Evolutionary conservation across 2,113 vertebrate genomes (phyloP).

Genomic region (Lampris megalopsis): DNA sequence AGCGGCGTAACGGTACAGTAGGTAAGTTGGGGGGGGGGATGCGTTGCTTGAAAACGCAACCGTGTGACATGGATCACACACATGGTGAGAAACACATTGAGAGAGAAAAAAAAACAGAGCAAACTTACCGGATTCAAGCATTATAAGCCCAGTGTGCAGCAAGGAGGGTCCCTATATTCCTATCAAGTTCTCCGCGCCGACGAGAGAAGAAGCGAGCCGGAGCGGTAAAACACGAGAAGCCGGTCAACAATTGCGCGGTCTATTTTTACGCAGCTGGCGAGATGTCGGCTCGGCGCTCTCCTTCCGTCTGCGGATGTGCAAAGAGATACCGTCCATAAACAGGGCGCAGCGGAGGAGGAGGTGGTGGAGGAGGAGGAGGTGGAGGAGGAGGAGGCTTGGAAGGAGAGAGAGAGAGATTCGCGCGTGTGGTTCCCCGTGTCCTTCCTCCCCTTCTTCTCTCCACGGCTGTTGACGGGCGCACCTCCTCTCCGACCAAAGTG

Average conservation of each 20-base stretch:
- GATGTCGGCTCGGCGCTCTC: slow-evolving; percentile 56
- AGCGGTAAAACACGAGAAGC: slow-evolving; percentile 65
- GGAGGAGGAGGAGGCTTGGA: slow-evolving; percentile 23
- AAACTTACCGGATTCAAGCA: slow-evolving; percentile 76
- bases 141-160: slow-evolving; percentile 36
- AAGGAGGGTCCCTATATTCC: slow-evolving; percentile 73
- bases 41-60: slow-evolving; percentile 34
- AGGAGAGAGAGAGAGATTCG: slow-evolving; percentile 61
- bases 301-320: slow-evolving; percentile 40
- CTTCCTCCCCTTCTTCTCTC: slow-evolving; percentile 78
- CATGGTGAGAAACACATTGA: not conserved
- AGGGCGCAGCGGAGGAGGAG: too few species aligned
- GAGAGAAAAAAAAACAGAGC: slow-evolving; percentile 6
- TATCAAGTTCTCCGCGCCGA: slow-evolving; percentile 69
- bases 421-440: slow-evolving; percentile 66
- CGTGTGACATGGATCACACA: slow-evolving; percentile 1
- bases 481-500: slow-evolving; percentile 83
- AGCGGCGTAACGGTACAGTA: too few species aligned
- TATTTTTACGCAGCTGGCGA: slow-evolving; percentile 66
- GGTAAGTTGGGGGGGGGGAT: not conserved
- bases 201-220: slow-evolving; percentile 55
- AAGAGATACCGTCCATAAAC: slow-evolving; percentile 39
- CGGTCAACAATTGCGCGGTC: slow-evolving; percentile 70
- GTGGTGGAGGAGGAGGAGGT: too few species aligned
- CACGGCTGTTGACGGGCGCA: slow-evolving; percentile 86